These are phyloP conservation scores for Andrena camellia DNA, from an alignment of 2,888 invertebrate species.

Conservation along the genomic window DNA sequence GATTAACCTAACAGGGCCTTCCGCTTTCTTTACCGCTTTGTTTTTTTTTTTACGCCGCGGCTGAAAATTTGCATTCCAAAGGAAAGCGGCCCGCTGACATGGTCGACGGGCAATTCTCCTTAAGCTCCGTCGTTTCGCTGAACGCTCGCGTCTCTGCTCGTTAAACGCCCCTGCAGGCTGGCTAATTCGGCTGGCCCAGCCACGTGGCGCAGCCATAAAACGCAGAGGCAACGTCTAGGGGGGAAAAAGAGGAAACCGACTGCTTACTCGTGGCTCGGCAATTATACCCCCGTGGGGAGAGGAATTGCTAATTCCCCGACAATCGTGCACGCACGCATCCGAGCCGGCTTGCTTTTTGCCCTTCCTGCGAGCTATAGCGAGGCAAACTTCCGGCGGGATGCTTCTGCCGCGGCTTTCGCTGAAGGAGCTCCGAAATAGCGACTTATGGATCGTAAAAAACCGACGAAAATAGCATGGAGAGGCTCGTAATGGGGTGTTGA, in stretches of 20 bases:
- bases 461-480: too few species aligned
- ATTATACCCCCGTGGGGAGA: not conserved
- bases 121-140: not conserved
- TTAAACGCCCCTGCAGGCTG: not conserved
- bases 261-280: not conserved
- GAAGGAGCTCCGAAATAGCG: not conserved
- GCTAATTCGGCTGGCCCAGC: not conserved
- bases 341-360: not conserved
- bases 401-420: not conserved
- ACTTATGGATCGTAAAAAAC: too few species aligned
- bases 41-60: not conserved
- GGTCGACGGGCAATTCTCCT: not conserved
- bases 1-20: constrained; percentile 29
- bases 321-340: constrained; percentile 9
- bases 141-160: not conserved
- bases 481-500: too few species aligned
- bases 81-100: not conserved
- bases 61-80: constrained; percentile 36
- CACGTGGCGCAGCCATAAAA: constrained; percentile 10
- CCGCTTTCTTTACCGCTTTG: not conserved
- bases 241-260: not conserved
- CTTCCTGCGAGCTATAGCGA: too few species aligned
- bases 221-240: not conserved
- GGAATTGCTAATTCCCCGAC: constrained; percentile 8
- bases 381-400: not conserved